A percentile compares a stretch with the other conserved stretches of the same genome.
phyloP scores from a whole-genome alignment of 2,797 vertebrate species.

The Perdix hodgsoniae region DNA sequence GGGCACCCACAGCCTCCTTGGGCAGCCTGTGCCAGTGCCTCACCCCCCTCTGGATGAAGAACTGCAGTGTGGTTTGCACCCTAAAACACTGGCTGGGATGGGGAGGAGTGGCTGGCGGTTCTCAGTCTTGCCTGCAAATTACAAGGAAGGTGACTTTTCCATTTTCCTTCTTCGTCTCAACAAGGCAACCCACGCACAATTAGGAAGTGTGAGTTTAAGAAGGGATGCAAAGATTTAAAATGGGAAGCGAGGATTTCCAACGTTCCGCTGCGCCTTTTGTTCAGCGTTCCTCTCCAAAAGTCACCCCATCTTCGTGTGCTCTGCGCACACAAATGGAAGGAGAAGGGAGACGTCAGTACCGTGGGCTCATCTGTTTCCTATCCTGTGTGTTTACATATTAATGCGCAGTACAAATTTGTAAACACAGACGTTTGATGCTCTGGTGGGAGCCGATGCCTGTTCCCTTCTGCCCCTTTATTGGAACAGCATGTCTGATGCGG shows the following conservation, averaged over 20 bases:
- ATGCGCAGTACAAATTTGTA: slow-evolving; percentile 83
- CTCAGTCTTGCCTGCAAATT: rapidly evolving
- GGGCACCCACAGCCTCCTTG: too few relatives aligned
- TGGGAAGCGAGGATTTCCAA: too few relatives aligned
- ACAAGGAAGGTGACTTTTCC: not conserved
- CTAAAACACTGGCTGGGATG: not conserved
- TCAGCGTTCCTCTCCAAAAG: not conserved
- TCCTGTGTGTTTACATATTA: slow-evolving; percentile 78
- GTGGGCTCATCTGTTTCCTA: slow-evolving; percentile 74
- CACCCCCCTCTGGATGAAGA: too few relatives aligned
- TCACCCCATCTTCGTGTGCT: not conserved
- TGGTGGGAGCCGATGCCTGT: slow-evolving; percentile 69
- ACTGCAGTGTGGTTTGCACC: not conserved
- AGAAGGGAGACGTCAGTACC: slow-evolving; percentile 28
- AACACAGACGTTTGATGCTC: slow-evolving; percentile 78
- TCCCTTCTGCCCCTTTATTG: slow-evolving; percentile 77
- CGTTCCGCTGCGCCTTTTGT: not conserved
- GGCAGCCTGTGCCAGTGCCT: too few relatives aligned
- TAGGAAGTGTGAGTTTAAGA: too few relatives aligned
- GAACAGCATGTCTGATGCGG: slow-evolving; percentile 75
- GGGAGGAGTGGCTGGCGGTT: not conserved
- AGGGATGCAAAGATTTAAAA: too few relatives aligned
- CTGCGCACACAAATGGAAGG: slow-evolving; percentile 10
- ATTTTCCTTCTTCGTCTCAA: not conserved
- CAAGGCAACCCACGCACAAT: not conserved